phyloP scores from a whole-genome alignment of 2,113 vertebrate genomes.

The Boulengeromyrus knoepffleri region DNA sequence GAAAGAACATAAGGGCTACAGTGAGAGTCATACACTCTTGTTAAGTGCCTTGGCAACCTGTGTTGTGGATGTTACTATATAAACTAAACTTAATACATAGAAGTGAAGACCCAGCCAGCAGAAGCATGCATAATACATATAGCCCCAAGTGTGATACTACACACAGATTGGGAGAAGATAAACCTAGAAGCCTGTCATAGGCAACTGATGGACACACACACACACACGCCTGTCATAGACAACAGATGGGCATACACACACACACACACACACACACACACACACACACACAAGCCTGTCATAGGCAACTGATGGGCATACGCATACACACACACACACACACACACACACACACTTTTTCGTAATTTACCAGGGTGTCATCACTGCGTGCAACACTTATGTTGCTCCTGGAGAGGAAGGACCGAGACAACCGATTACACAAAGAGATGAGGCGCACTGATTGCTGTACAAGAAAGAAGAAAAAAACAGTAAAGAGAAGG shows the following conservation, averaged over 20 bases:
- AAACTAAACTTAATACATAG: neutral
- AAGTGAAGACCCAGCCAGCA: neutral
- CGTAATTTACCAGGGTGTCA: slow-evolving; percentile 85
- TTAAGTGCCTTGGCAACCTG: neutral
- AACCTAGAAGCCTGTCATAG: neutral
- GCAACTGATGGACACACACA: neutral
- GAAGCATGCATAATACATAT: neutral
- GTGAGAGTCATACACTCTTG: neutral
- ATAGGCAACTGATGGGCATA: neutral
- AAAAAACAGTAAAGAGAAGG: neutral
- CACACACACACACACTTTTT: neutral
- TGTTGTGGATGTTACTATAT: neutral
- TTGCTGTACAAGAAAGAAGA: slow-evolving; percentile 65
- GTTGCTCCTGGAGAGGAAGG: slow-evolving; percentile 95
- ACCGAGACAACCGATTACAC: slow-evolving; percentile 96
- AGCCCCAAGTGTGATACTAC: neutral
- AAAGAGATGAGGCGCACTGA: slow-evolving; percentile 96
- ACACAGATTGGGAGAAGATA: neutral
- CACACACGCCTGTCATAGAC: neutral
- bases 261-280: neutral
- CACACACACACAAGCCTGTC: neutral
- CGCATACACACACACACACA: neutral
- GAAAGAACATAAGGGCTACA: slow-evolving; percentile 24
- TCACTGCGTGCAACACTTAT: slow-evolving; percentile 92
- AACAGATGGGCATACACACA: neutral